These are phyloP conservation scores for Coenonympha arcania DNA, from an alignment of 2,888 invertebrate genomes.

Conservation along the genomic window DNA sequence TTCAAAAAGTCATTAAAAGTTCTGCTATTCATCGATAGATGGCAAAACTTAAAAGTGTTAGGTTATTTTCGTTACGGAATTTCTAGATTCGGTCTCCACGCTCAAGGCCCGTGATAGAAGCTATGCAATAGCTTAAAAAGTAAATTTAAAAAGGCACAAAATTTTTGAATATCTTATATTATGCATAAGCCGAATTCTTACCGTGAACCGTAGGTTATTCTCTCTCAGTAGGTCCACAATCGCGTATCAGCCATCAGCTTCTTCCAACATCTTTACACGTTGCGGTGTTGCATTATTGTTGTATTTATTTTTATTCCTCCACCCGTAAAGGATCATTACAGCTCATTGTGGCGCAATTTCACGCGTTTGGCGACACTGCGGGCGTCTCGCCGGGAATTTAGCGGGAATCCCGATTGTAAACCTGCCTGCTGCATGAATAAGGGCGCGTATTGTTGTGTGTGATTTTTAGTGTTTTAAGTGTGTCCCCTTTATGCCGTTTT, in stretches of 20 bases:
- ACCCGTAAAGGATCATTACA: conserved; percentile 66
- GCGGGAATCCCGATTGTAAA: conserved; percentile 47
- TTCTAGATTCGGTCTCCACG: no score
- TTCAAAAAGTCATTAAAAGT: no score
- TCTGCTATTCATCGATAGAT: no score
- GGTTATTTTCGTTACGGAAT: no score
- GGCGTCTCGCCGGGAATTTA: conserved; percentile 60
- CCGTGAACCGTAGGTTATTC: neutral
- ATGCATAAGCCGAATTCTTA: neutral
- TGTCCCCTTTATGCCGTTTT: conserved; percentile 27
- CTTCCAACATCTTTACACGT: conserved; percentile 33
- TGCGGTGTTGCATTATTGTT: conserved; percentile 44
- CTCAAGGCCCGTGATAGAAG: no score
- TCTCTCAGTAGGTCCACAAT: conserved; percentile 33
- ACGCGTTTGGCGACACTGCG: conserved; percentile 69
- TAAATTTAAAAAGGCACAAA: neutral
- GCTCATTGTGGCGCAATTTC: conserved; percentile 68
- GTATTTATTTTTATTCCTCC: conserved; percentile 62
- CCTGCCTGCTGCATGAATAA: conserved; percentile 46
- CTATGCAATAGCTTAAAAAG: no score
- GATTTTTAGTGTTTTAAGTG: conserved; percentile 36
- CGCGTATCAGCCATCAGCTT: conserved; percentile 14
- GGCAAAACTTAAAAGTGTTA: no score
- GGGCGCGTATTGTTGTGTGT: conserved; percentile 36
- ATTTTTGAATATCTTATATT: neutral